Evolutionary conservation across 2,888 invertebrate genomes (phyloP), one percentile per base, ranked within the genome.

Genomic region (Clivina fossor): DNA sequence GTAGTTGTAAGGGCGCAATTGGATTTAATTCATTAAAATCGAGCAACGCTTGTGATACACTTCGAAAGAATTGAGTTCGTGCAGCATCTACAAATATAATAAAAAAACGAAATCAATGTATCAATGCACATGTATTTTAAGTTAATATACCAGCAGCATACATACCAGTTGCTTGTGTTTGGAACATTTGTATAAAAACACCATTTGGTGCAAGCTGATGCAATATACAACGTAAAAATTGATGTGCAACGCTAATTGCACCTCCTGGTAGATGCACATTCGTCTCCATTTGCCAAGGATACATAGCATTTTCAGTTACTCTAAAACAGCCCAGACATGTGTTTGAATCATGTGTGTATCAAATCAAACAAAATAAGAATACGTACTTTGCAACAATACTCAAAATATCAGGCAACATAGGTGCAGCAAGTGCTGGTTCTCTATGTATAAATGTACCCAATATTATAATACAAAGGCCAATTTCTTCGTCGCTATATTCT

Each of bases 161-260:
- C 55, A 67, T 72, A 92, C 93, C 90, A 62, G 89, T 88, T 57
- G 90, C 86, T 68, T 90, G 84, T 9, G 92, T 92, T 73, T 93
- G 86, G 73, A 98, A 96, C 70, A 99, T 85, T 77, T 98, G 97
- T 61, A 92, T 81, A 73, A 98, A 98, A 58, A 99, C 90, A 61
- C 96, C 95, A 74, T 98, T 95, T 0, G 96, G 95, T 0, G 97
- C 94, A 50, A 99, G 78, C 75, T 98, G 96, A 71, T 99, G 98
- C 50, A 99, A 80, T 58, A 94, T 90, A 71, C 97, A 98, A 63
- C 99, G 84, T 58, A 99, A 79, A 77, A 98, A 96, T 76, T 99
- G 99, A 71, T 95, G 88, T 16, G 97, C 97, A 20, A 98, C 95
- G 69, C 93, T 94, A 60, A 93, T 87, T 2, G 93, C 92, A 69